Percentiles rank a stretch among this genome's conserved stretches.
phyloP scores from a whole-genome alignment of 2,888 invertebrate species.

The Eupithecia abbreviata region DNA sequence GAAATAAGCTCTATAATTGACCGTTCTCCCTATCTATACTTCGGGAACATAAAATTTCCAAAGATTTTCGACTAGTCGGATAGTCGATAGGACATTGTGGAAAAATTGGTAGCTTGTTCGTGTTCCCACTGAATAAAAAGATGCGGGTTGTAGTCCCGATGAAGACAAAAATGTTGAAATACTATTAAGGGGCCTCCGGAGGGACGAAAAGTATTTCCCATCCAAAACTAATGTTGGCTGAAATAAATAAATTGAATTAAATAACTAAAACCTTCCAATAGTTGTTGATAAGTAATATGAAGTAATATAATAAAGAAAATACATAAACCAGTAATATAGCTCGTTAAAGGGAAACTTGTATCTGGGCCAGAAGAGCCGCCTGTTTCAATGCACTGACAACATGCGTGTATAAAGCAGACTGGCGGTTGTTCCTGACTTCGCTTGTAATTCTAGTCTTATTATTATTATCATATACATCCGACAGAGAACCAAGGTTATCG shows the following conservation, averaged over 20 bases:
- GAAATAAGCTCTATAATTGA: too few species aligned
- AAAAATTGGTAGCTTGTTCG: neutral
- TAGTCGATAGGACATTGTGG: neutral
- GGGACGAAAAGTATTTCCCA: too few species aligned
- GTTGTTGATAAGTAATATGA: neutral
- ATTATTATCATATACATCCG: too few species aligned
- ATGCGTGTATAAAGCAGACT: conserved; percentile 4
- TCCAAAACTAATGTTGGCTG: too few species aligned
- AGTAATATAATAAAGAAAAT: conserved; percentile 17
- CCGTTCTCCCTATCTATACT: too few species aligned
- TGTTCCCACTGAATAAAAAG: neutral
- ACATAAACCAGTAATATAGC: conserved; percentile 21
- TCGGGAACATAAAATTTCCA: neutral
- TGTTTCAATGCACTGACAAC: conserved; percentile 41
- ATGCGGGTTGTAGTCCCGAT: neutral
- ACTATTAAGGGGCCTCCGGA: too few species aligned
- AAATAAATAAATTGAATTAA: too few species aligned
- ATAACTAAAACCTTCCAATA: too few species aligned
- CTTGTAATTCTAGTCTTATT: neutral
- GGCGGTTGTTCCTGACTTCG: neutral
- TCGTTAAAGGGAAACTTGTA: conserved; percentile 51
- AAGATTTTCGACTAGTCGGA: neutral
- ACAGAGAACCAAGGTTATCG: too few species aligned
- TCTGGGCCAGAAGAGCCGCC: conserved; percentile 64
- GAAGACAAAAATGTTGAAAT: neutral